Evolutionary conservation across 2,113 vertebrate genomes (phyloP).

Genomic region (Chloropsis hardwickii): DNA sequence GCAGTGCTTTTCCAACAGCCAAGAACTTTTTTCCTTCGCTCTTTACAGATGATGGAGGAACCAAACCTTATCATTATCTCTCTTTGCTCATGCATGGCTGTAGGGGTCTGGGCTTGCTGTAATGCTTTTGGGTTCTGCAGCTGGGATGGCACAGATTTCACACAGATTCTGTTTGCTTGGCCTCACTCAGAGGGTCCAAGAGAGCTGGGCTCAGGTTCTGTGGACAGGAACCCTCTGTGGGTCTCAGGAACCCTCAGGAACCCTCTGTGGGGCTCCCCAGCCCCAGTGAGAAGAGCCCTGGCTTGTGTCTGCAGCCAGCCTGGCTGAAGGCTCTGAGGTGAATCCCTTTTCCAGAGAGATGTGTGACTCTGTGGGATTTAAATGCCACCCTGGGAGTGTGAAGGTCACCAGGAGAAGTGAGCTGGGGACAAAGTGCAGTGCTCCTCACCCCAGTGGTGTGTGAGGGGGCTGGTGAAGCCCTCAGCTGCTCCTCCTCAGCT

Average conservation of each 20-base stretch:
- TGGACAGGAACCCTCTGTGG: background rate
- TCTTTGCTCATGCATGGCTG: background rate
- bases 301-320: accelerated
- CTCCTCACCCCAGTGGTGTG: accelerated
- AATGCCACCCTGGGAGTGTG: accelerated
- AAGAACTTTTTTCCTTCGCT: background rate
- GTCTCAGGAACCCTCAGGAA: too few species aligned
- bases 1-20: background rate
- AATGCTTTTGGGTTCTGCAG: background rate
- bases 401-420: background rate
- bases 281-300: background rate
- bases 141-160: background rate
- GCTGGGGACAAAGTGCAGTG: background rate
- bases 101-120: background rate
- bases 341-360: background rate
- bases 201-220: accelerated
- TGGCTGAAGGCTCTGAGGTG: background rate
- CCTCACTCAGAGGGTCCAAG: background rate
- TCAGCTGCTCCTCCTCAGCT: background rate
- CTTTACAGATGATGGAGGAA: background rate
- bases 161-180: background rate
- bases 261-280: background rate
- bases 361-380: background rate
- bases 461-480: background rate
- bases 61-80: background rate